These are phyloP conservation scores for Chaetodon trifasciatus DNA, from an alignment of 2,797 vertebrate genomes.

Conservation along the genomic window DNA sequence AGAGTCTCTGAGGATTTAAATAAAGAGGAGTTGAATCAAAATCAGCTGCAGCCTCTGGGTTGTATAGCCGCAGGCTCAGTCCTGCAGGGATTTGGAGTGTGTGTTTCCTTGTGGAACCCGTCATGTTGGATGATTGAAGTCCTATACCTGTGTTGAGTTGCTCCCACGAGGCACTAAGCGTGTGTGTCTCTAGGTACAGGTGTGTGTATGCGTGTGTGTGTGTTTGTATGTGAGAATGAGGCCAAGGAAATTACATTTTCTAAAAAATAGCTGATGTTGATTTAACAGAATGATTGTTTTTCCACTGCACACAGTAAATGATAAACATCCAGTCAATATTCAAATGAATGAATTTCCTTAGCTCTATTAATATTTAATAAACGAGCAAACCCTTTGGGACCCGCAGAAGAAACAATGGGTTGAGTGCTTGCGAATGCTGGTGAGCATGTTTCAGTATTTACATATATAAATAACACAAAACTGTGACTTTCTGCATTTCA, in stretches of 20 bases:
- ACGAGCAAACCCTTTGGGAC: slow-evolving; percentile 23
- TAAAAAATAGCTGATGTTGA: slow-evolving; percentile 38
- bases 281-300: slow-evolving; percentile 46
- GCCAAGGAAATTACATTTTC: slow-evolving; percentile 17
- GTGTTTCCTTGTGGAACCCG: slow-evolving; percentile 58
- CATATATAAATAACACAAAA: slow-evolving; percentile 29
- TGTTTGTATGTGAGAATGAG: slow-evolving; percentile 1
- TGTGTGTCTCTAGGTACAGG: neutral
- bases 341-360: slow-evolving; percentile 38
- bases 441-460: slow-evolving; percentile 14
- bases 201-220: slow-evolving; percentile 4
- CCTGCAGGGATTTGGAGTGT: slow-evolving; percentile 64
- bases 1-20: slow-evolving; percentile 68
- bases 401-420: slow-evolving; percentile 4
- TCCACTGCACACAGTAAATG: slow-evolving; percentile 27
- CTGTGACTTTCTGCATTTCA: neutral
- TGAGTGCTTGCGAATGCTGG: neutral
- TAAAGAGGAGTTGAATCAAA: slow-evolving; percentile 67
- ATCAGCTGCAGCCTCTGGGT: slow-evolving; percentile 63
- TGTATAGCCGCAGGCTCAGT: slow-evolving; percentile 67
- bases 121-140: slow-evolving; percentile 71
- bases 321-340: slow-evolving; percentile 52
- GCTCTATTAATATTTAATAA: slow-evolving; percentile 60
- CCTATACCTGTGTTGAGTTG: slow-evolving; percentile 39
- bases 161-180: slow-evolving; percentile 46